Percentiles rank a stretch among this genome's conserved stretches.
These are phyloP conservation scores for Erythrolamprus reginae DNA, from an alignment of 2,113 vertebrate genomes.

Conservation along the genomic window DNA sequence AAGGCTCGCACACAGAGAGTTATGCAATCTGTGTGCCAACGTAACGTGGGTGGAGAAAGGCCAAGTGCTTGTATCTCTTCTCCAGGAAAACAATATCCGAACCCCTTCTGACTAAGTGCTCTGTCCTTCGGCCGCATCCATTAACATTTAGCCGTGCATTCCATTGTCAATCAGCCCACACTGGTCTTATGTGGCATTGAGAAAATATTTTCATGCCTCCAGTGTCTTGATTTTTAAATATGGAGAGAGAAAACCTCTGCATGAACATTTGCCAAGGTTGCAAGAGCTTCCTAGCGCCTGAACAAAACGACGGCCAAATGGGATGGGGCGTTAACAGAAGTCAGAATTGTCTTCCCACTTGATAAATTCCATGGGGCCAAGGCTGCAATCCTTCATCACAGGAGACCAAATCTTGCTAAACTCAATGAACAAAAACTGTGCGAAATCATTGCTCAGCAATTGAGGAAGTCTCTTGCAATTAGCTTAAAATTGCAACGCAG, in stretches of 20 bases:
- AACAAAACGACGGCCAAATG: not conserved
- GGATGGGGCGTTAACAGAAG: not conserved
- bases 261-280: not conserved
- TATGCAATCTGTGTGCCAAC: constrained; percentile 4
- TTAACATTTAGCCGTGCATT: constrained; percentile 56
- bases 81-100: constrained; percentile 32
- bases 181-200: constrained; percentile 39
- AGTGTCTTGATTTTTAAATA: constrained; percentile 35
- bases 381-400: not conserved
- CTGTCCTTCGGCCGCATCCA: constrained; percentile 49
- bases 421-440: not conserved
- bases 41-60: constrained; percentile 39
- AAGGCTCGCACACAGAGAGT: constrained; percentile 22
- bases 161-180: constrained; percentile 32
- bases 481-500: not conserved
- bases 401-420: not conserved
- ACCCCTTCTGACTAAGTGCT: constrained; percentile 50
- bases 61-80: constrained; percentile 34
- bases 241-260: constrained; percentile 21
- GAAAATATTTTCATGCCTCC: constrained; percentile 43
- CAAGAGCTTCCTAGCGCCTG: not conserved
- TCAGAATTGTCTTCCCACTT: not conserved
- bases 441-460: not conserved
- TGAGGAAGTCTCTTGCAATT: not conserved
- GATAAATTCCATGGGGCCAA: not conserved